A percentile compares a stretch with the other conserved stretches of the same genome.
Evolutionary conservation across 2,888 invertebrate species (phyloP).

Genomic region (Junonia oenone): DNA sequence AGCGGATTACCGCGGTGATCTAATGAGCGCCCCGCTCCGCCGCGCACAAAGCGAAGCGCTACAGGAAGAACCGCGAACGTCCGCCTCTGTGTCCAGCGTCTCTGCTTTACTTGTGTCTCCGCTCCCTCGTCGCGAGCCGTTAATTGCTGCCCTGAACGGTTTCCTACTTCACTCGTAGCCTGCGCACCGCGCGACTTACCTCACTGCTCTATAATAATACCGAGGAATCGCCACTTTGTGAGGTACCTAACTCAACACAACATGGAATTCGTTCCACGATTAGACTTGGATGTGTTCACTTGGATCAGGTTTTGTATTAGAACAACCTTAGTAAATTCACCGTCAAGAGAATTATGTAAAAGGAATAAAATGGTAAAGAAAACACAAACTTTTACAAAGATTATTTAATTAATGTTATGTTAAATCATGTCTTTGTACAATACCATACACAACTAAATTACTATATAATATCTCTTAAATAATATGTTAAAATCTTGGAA

Average conservation of each 20-base stretch:
- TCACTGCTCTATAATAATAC: neutral
- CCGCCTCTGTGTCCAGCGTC: slow-evolving; percentile 9
- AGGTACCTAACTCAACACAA: neutral
- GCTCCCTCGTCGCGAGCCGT: neutral
- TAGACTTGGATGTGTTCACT: too few relatives aligned
- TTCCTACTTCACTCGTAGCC: neutral
- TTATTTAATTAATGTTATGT: slow-evolving; percentile 7
- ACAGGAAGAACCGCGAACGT: slow-evolving; percentile 17
- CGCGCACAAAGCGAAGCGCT: slow-evolving; percentile 16
- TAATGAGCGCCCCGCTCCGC: slow-evolving; percentile 11
- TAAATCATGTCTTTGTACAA: slow-evolving; percentile 30
- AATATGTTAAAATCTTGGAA: slow-evolving; percentile 32
- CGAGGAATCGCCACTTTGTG: neutral
- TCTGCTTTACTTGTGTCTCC: neutral
- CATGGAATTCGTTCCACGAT: neutral
- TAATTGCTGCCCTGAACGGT: neutral
- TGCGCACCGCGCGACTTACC: neutral
- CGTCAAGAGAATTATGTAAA: neutral
- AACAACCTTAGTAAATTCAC: neutral
- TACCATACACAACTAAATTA: slow-evolving; percentile 23
- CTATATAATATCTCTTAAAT: slow-evolving; percentile 26
- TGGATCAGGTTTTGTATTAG: too few relatives aligned
- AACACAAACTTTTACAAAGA: neutral
- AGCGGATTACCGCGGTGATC: slow-evolving; percentile 23
- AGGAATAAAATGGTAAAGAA: neutral